phyloP scores from a whole-genome alignment of 2,888 invertebrate genomes.

The Leptura quadrifasciata region DNA sequence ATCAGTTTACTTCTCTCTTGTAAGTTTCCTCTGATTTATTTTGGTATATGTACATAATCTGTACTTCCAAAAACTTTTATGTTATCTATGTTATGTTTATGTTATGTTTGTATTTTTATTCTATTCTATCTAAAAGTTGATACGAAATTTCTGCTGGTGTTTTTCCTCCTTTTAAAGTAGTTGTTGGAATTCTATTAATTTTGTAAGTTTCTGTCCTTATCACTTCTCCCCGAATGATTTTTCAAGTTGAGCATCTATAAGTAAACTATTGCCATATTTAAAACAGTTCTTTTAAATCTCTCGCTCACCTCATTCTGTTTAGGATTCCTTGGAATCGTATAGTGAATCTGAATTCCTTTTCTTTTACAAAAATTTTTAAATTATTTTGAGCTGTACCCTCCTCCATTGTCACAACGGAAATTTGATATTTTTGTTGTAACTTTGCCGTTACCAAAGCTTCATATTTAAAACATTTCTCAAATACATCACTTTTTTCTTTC shows the following conservation, averaged over 20 bases:
- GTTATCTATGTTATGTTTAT: neutral
- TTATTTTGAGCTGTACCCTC: neutral
- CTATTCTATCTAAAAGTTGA: too few species aligned
- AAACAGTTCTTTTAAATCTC: neutral
- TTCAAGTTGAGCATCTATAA: neutral
- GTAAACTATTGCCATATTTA: neutral
- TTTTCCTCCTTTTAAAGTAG: neutral
- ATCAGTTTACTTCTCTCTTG: neutral
- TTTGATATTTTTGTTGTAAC: neutral
- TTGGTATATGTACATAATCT: neutral
- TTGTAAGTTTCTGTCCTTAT: neutral
- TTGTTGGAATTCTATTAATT: neutral
- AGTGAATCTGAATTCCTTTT: neutral
- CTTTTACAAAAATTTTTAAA: neutral
- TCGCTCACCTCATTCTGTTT: too few species aligned
- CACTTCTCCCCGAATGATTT: neutral
- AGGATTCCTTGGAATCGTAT: too few species aligned
- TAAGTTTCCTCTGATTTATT: neutral
- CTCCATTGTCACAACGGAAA: neutral
- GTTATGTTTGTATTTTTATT: too few species aligned
- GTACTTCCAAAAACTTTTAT: neutral
- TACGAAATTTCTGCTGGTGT: neutral
- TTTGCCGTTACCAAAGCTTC: constrained; percentile 1
- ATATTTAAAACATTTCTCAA: neutral
- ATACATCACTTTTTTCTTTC: constrained; percentile 4